Evolutionary conservation across 2,888 invertebrate species (phyloP).

Genomic region (Netelia melanura): DNA sequence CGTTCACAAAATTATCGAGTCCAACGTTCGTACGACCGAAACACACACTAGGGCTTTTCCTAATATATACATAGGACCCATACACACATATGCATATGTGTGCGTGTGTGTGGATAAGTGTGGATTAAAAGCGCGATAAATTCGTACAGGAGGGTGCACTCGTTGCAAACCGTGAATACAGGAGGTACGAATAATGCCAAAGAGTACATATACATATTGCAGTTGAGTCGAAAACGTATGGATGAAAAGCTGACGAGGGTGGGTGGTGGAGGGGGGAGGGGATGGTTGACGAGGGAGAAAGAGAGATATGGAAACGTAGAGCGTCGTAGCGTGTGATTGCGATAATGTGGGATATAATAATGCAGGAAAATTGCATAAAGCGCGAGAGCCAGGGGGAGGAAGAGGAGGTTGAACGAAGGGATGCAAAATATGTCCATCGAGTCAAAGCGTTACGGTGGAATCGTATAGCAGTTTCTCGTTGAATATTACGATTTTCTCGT

Average conservation of each 20-base stretch:
- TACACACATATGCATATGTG: constrained; percentile 11
- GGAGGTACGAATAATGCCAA: constrained; percentile 50
- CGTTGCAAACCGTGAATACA: constrained; percentile 54
- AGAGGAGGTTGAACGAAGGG: constrained; percentile 56
- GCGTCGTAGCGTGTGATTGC: constrained; percentile 74
- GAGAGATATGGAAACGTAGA: constrained; percentile 65
- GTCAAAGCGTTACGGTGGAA: constrained; percentile 58
- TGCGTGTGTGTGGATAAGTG: constrained; percentile 28
- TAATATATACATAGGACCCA: not conserved
- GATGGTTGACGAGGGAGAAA: not conserved
- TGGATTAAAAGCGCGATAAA: constrained; percentile 69
- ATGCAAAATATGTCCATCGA: constrained; percentile 72
- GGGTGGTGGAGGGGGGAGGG: constrained; percentile 4
- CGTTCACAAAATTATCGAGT: constrained; percentile 62
- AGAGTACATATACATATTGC: constrained; percentile 69
- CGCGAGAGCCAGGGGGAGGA: constrained; percentile 64
- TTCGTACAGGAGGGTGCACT: constrained; percentile 39
- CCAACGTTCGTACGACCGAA: constrained; percentile 3
- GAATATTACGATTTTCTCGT: constrained; percentile 64
- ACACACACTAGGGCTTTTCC: constrained; percentile 39
- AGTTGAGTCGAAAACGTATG: constrained; percentile 57
- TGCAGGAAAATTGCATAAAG: constrained; percentile 76
- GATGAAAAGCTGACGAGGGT: constrained; percentile 23
- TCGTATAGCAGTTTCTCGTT: constrained; percentile 25
- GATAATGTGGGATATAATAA: constrained; percentile 78